These are phyloP conservation scores for Stegodyphus mimosarum DNA, from an alignment of 1,140 invertebrate genomes.

Conservation along the genomic window DNA sequence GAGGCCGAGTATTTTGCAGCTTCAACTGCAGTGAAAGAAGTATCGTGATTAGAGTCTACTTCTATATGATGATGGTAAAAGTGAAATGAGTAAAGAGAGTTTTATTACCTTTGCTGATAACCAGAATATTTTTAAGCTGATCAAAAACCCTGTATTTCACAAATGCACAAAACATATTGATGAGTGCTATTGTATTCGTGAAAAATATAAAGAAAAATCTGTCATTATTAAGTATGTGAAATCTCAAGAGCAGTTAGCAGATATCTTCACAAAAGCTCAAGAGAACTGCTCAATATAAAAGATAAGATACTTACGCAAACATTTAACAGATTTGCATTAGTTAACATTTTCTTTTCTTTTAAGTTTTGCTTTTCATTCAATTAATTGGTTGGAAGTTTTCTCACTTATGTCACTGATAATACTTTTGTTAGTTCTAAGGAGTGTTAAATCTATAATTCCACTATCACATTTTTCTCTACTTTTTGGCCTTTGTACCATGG, in stretches of 20 bases:
- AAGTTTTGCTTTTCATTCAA: too few species aligned
- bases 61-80: not conserved
- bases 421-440: too few species aligned
- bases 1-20: not conserved
- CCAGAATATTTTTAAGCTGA: constrained; percentile 64
- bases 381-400: too few species aligned
- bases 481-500: too few species aligned
- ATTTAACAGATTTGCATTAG: too few species aligned
- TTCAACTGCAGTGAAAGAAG: constrained; percentile 10
- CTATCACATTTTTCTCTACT: too few species aligned
- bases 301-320: not conserved
- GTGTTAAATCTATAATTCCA: too few species aligned
- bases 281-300: not conserved
- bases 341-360: too few species aligned
- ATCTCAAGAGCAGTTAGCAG: constrained; percentile 64
- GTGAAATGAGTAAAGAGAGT: not conserved
- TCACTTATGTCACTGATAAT: too few species aligned
- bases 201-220: constrained; percentile 61
- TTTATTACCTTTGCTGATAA: constrained; percentile 64
- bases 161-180: constrained; percentile 65
- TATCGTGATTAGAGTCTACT: not conserved
- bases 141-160: constrained; percentile 67
- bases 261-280: constrained; percentile 66
- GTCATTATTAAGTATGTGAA: constrained; percentile 22
- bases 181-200: constrained; percentile 66